Base-by-base conservation (phyloP, 2,888 invertebrate species). In the Orthonevra nobilis region DNA sequence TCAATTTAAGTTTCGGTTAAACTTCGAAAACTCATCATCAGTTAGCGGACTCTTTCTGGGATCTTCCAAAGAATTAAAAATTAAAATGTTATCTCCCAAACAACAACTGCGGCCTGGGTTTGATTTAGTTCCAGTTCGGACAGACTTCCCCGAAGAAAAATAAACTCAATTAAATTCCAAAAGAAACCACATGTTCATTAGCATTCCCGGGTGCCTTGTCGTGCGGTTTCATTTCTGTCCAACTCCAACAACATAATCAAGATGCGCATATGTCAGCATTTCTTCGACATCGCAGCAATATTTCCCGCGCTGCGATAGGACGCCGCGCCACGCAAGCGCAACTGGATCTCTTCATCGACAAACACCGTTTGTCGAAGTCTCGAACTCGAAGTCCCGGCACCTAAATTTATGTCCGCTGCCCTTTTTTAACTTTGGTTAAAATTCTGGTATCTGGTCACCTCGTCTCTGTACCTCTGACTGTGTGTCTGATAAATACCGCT, bases 101-200 rank as follows among this genome's bases (percentile, higher is more conserved):
- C 73, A 79, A 60, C 48, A 23, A n/a, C n/a, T n/a, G n/a, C 40
- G 50, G 12, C 58, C 30, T 54, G 46, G 1, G n/a, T n/a, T 20
- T 34, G 66, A 34, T 10, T 44, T 9, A 42, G 17, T 32, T 23
- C 20, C n/a, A 36, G n/a, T n/a, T n/a, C n/a, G n/a, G n/a, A 30
- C 28, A 23, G 20, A 50, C 4, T 23, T 42, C 48, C 26, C 40
- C 40, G n/a, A 23, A 23, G 23, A 4, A 5, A 70, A 70, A 38
- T 52, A 73, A 66, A 36, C 48, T 61, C 15, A 68, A 68, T n/a
- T 68, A 79, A 73, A 79, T 79, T 61, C 56, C 32, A 2, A n/a
- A n/a, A 36, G 26, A 52, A 61, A 73, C 66, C 79, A 60, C 64
- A 79, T 79, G 73, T 73, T 79, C 79, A 73, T 79, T 79, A 79